phyloP scores from a whole-genome alignment of 2,797 vertebrate genomes.

The Phrynocephalus guinanensis region DNA sequence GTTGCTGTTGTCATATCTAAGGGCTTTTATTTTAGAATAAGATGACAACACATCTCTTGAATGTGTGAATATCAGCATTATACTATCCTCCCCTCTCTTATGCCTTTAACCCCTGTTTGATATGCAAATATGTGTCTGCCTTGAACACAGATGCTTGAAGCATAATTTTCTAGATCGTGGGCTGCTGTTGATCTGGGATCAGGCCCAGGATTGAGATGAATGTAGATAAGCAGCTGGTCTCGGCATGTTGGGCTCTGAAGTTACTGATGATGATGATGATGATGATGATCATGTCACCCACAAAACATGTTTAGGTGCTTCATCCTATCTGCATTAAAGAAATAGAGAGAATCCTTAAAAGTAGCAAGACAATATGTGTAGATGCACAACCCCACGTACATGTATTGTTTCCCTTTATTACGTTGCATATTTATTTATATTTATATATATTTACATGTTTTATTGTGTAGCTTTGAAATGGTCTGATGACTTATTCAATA shows the following conservation, averaged over 20 bases:
- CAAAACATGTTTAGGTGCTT: constrained; percentile 34
- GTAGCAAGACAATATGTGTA: constrained; percentile 39
- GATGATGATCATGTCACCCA: constrained; percentile 39
- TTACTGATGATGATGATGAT: too few relatives aligned
- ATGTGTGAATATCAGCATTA: background rate
- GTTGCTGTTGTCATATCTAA: background rate
- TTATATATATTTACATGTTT: too few relatives aligned
- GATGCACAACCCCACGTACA: constrained; percentile 27
- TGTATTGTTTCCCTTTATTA: too few relatives aligned
- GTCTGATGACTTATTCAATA: too few relatives aligned
- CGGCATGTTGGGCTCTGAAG: constrained; percentile 16
- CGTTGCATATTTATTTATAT: too few relatives aligned
- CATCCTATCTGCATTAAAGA: constrained; percentile 54
- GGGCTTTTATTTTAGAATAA: background rate
- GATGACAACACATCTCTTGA: background rate
- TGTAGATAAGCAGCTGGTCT: constrained; percentile 20
- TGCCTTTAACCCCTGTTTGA: background rate
- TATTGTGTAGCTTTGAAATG: too few relatives aligned
- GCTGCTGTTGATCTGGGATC: background rate
- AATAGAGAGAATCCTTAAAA: constrained; percentile 69
- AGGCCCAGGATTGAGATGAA: background rate
- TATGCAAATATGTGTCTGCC: background rate
- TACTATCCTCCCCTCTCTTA: background rate
- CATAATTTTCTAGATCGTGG: background rate
- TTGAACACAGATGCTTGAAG: background rate